Evolutionary conservation across 2,797 vertebrate species (phyloP).

Genomic region (Labeo calbasu): DNA sequence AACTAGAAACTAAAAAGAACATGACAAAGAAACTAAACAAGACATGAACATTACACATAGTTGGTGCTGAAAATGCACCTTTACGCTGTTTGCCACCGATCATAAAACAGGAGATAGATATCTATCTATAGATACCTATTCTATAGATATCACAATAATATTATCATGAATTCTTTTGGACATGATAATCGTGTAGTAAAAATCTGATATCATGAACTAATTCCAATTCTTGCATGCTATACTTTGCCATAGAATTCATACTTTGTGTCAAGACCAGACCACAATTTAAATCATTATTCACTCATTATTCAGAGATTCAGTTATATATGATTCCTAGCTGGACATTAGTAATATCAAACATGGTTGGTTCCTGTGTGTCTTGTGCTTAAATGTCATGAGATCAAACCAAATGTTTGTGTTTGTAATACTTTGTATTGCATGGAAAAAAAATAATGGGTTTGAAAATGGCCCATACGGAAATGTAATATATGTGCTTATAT

Average conservation of each 20-base stretch:
- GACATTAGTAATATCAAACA: neutral
- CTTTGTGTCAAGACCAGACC: neutral
- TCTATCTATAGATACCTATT: no score
- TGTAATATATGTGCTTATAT: no score
- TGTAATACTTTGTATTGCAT: neutral
- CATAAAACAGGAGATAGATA: no score
- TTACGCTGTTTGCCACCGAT: no score
- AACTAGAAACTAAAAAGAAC: no score
- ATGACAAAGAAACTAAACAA: no score
- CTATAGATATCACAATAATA: no score
- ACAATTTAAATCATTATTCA: neutral
- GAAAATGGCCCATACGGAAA: neutral
- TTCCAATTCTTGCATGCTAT: neutral
- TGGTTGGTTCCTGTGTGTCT: neutral
- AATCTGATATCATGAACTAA: neutral
- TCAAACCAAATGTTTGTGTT: neutral
- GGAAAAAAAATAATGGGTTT: neutral
- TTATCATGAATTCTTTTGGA: no score
- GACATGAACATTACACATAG: no score
- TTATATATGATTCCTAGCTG: neutral
- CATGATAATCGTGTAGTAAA: neutral
- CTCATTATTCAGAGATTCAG: neutral
- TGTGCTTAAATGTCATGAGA: neutral
- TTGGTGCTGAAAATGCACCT: no score
- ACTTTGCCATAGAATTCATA: no score